phyloP scores from a whole-genome alignment of 2,888 invertebrate species.

The Phengaris alcon region DNA sequence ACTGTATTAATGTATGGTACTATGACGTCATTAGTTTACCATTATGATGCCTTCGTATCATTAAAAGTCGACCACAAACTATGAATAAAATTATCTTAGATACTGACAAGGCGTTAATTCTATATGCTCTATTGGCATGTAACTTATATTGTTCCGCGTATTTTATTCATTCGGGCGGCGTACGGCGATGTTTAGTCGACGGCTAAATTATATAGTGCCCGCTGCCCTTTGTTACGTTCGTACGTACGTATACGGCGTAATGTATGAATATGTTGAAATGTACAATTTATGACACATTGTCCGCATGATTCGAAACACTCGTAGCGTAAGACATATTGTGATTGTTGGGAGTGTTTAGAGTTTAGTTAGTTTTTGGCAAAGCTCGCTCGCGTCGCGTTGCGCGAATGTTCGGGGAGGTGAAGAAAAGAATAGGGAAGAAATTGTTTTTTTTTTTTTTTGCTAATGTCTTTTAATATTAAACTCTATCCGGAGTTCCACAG shows the following conservation, averaged over 20 bases:
- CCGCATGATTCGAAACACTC: conserved; percentile 1
- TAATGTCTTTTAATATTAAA: too few relatives aligned
- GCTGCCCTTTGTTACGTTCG: not conserved
- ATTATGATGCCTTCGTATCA: not conserved
- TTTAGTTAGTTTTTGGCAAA: not conserved
- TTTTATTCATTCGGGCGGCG: too few relatives aligned
- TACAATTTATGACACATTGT: conserved; percentile 26
- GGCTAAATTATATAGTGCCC: not conserved
- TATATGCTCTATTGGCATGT: not conserved
- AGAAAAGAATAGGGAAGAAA: too few relatives aligned
- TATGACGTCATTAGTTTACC: not conserved
- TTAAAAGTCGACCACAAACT: conserved; percentile 7
- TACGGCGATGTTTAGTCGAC: not conserved
- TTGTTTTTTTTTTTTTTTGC: too few relatives aligned
- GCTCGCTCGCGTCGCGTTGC: too few relatives aligned
- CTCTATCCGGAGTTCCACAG: too few relatives aligned
- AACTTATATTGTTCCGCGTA: not conserved
- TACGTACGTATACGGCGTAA: too few relatives aligned
- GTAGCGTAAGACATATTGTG: not conserved
- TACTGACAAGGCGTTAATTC: conserved; percentile 3
- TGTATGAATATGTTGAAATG: conserved; percentile 19
- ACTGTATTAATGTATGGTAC: not conserved
- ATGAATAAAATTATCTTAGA: not conserved
- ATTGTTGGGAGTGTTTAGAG: not conserved
- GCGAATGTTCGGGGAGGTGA: too few relatives aligned